Conservation (phyloP, 64 coral and sea anemone species). For the Stylophora pistillata region DNA sequence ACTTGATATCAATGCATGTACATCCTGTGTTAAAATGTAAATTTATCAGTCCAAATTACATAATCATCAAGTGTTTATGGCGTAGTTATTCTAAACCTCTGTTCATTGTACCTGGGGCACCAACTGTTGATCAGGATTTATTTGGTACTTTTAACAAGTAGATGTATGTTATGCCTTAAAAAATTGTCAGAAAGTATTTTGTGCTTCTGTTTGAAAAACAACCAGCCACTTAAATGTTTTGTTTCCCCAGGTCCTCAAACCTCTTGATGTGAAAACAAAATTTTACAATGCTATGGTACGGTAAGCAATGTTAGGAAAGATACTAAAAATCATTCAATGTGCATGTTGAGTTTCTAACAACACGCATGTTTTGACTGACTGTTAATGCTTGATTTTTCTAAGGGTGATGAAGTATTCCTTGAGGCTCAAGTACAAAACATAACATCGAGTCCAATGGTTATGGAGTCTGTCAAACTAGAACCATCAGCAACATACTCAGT, state of each 20-base stretch:
- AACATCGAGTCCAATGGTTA: constrained; percentile 90
- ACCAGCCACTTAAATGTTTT: background rate
- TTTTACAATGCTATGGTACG: constrained; percentile 96
- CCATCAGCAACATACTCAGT: constrained; percentile 77
- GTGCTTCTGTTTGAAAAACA: too few relatives aligned
- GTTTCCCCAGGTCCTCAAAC: constrained; percentile 81
- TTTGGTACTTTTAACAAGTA: too few relatives aligned
- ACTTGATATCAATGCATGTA: background rate
- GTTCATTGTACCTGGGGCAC: too few relatives aligned
- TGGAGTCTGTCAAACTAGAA: constrained; percentile 96
- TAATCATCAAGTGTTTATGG: too few relatives aligned
- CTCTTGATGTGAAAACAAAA: constrained; percentile 97
- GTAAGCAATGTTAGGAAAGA: constrained; percentile 25
- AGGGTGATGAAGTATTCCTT: constrained; percentile 91
- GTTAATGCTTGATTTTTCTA: background rate
- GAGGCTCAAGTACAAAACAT: constrained; percentile 99
- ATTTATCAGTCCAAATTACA: too few relatives aligned
- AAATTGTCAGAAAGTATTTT: too few relatives aligned
- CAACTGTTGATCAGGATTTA: too few relatives aligned
- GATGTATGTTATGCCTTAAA: too few relatives aligned
- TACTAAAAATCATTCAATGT: too few relatives aligned
- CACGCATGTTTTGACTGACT: background rate
- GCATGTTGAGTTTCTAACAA: too few relatives aligned
- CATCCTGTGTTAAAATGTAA: background rate
- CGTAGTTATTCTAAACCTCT: too few relatives aligned